phyloP scores from a whole-genome alignment of 53 echinoderm and acorn worm species.

The Crossaster papposus region DNA sequence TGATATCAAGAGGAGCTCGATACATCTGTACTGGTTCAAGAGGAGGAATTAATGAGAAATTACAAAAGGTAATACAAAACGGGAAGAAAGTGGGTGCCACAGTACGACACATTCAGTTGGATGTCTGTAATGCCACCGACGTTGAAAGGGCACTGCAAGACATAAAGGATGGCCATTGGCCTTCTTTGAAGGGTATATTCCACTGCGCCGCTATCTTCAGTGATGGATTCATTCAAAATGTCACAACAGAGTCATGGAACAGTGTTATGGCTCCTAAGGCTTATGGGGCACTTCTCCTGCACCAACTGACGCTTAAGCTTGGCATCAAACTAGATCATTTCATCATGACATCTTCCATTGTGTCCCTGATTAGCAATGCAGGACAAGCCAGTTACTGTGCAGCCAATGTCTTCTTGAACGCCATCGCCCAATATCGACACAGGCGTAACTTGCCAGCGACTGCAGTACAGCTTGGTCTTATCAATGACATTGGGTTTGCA shows the following conservation, averaged over 20 bases:
- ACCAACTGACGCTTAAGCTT: constrained; percentile 65
- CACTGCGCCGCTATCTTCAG: constrained; percentile 73
- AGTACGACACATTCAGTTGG: constrained; percentile 57
- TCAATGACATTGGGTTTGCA: constrained; percentile 72
- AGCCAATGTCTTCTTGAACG: constrained; percentile 67
- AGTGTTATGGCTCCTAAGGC: constrained; percentile 68
- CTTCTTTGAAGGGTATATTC: constrained; percentile 62
- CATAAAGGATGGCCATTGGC: constrained; percentile 25
- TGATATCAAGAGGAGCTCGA: constrained; percentile 61
- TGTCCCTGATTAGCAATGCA: constrained; percentile 65
- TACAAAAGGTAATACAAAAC: constrained; percentile 13
- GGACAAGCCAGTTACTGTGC: constrained; percentile 77
- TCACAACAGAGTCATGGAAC: constrained; percentile 65
- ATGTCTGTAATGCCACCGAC: constrained; percentile 45
- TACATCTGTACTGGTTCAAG: constrained; percentile 63
- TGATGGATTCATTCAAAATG: constrained; percentile 55
- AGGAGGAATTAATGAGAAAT: constrained; percentile 25
- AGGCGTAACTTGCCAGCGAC: constrained; percentile 67
- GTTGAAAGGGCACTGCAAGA: constrained; percentile 21
- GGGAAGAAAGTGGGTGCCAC: neutral
- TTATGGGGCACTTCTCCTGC: constrained; percentile 74
- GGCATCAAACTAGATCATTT: constrained; percentile 61
- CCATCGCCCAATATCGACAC: constrained; percentile 52
- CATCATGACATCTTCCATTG: constrained; percentile 66
- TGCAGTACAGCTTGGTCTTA: constrained; percentile 52